phyloP scores from a whole-genome alignment of 2,113 vertebrate species.

The Butorides virescens region DNA sequence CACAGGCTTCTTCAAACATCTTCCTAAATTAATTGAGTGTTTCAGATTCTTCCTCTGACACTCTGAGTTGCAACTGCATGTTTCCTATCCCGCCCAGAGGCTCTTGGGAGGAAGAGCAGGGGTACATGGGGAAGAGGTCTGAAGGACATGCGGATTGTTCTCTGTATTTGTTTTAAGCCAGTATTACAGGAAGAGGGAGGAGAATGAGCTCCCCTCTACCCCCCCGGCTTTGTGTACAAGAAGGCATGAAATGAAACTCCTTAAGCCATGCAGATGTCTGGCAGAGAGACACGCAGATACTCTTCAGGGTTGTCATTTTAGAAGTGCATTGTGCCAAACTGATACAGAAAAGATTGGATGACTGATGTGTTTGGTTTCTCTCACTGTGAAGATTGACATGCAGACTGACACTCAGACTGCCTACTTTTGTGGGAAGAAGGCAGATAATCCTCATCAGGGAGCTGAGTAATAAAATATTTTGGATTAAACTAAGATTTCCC shows the following conservation, averaged over 20 bases:
- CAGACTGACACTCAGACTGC: neutral
- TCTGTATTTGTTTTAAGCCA: neutral
- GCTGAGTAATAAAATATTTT: neutral
- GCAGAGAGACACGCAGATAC: neutral
- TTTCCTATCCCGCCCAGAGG: neutral
- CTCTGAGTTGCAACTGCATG: neutral
- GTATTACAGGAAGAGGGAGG: neutral
- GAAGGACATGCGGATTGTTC: neutral
- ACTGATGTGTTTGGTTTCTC: neutral
- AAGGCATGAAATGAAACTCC: neutral
- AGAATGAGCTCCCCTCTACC: neutral
- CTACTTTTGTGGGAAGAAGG: neutral
- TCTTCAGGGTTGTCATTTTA: neutral
- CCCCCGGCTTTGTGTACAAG: neutral
- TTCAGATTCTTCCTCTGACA: neutral
- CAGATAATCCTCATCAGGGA: neutral
- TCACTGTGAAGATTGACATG: neutral
- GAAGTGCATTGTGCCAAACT: neutral
- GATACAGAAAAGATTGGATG: neutral
- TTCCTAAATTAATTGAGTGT: neutral
- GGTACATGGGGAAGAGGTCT: neutral
- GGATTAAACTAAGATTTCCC: neutral
- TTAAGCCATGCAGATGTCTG: neutral
- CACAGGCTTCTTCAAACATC: neutral
- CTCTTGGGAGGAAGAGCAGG: neutral